Base-by-base conservation (phyloP, 2,888 invertebrate genomes). In the Amphipoea oculea region DNA sequence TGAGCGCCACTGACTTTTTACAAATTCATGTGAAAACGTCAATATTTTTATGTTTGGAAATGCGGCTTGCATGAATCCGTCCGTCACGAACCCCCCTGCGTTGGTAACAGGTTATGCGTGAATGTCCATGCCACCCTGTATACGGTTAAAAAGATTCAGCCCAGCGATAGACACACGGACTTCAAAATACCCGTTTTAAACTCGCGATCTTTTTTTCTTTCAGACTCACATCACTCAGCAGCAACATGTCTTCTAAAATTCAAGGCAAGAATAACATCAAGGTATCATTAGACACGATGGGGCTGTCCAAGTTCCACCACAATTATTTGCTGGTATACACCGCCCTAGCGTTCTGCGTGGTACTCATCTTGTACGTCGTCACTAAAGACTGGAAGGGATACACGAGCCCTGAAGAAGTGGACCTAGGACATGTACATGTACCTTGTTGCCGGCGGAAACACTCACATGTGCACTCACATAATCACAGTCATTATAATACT, bases 331-430 rank as follows among this genome's bases (percentile, higher is more conserved):
- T 93, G 57, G 69, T 92, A 14, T 94, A 92, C 83, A 93, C 92
- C 11, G 74, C 91, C 23, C 62, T 93, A 11, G 91, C 91, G 1
- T 91, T 93, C 79, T 68, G 94, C 36, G 77, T 94, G 3, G 86
- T 94, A 0, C 60, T 94, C 5, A 85, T 89, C 17, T 60, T 94
- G 57, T 95, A 94, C 84, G 76, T 92, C 23, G 70, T 87, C 40
- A 94, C 92, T 2, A 93, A 91, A 62, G 92, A 94, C 83, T 95
- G 94, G 95, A 94, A 94, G 84, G 92, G 92, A 3, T 90, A 92
- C 76, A 93, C 91, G 6, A 87, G 92, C 7, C 95, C 96, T 0
- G 95, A 95, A 82, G 96, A 95, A 85, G 92, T 95, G 2, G 95
- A 96, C 73, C 91, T 96, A 12, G 96, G 96, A 5, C 85, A 92